Evolutionary conservation across 2,888 invertebrate genomes (phyloP), one percentile per base, ranked within the genome.

Genomic region (Megamerina dolium): DNA sequence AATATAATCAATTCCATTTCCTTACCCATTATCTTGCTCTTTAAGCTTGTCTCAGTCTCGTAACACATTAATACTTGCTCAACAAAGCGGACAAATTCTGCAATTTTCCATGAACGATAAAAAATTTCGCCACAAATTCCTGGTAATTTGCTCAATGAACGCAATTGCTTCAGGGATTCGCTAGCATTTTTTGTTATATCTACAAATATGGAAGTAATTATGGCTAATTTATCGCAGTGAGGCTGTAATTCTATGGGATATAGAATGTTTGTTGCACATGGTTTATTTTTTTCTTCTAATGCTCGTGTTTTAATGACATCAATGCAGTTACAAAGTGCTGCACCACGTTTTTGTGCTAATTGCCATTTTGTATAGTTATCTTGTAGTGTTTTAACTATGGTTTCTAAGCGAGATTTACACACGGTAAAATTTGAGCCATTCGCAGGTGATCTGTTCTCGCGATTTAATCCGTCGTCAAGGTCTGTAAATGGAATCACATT

Each of bases 311-410:
- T 70, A 18, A 64, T 56, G 1, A 59, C 55, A 44, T 70, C 70
- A 8, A 70, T 70, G 2, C 59, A 48, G 35, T 53, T 55, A 48
- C 70, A 70, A 3, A 70, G 45, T 0, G 61, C 33, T 1, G 55
- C 50, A 3, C 70, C 70, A 0, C 66, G 60, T 18, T 64, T 61
- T 8, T 70, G 66, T 1, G 69, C 66, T 5, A 61, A 13, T 17
- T 61, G 56, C 71, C 71, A 70, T 46, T 67, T 70, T 12, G 52
- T 38, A 32, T 61, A 64, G 32, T 68, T 64, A 16, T 55, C 57
- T 16, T 59, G 50, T 1, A 68, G 32, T 9, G 47, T 51, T 12
- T 58, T 57, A 1, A 62, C 37, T 3, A 68, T 50, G 1, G 40
- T 17, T 5, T 66, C 61, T 5, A 70, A 44, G 1, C 63, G 60